Evolutionary conservation across 2,113 vertebrate genomes (phyloP), one percentile per base, ranked within the genome.

Genomic region (Talpa occidentalis): DNA sequence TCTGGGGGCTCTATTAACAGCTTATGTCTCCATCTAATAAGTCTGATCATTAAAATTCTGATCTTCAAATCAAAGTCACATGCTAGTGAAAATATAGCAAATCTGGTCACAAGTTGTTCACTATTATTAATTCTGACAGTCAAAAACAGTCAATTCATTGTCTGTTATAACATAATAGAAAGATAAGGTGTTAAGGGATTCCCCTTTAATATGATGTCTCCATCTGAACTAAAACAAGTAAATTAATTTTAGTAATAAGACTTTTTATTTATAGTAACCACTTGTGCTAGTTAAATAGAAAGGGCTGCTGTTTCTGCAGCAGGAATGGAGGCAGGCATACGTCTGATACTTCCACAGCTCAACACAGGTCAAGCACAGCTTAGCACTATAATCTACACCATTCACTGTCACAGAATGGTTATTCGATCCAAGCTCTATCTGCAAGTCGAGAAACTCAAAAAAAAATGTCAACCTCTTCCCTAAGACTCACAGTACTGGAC

Each of bases 201-300:
- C 92, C 40, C 17, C 59, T 87, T 81, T 35, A 21, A 28, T 67
- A 21, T 88, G 6, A 24, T 74, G 76, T 47, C 35, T 64, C 30
- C 15, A 30, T 16, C 56, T 37, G 6, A 76, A n/a, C 28, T 74
- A 70, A 93, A 72, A 9, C 32, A 84, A 60, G 7, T 73, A 86
- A 74, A 66, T 85, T 67, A 49, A 72, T 90, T 90, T 94, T 88
- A 86, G 42, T 52, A 69, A 52, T 79, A 30, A 89, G 15, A 69
- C 0, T 21, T 86, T 62, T 85, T 64, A 79, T 91, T 80, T 94
- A 35, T 15, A 84, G 40, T 10, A 64, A 69, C 49, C 32, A 44
- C 0, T 24, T 22, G 0, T 88, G 60, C 54, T 66, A 35, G 24
- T 42, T 82, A 69, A 76, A 17, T 22, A 56, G 15, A 10, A 17